Percentiles rank a stretch among this genome's conserved stretches.
Evolutionary conservation across 2,797 vertebrate species (phyloP).

Genomic region (Gallinago nigripennis): DNA sequence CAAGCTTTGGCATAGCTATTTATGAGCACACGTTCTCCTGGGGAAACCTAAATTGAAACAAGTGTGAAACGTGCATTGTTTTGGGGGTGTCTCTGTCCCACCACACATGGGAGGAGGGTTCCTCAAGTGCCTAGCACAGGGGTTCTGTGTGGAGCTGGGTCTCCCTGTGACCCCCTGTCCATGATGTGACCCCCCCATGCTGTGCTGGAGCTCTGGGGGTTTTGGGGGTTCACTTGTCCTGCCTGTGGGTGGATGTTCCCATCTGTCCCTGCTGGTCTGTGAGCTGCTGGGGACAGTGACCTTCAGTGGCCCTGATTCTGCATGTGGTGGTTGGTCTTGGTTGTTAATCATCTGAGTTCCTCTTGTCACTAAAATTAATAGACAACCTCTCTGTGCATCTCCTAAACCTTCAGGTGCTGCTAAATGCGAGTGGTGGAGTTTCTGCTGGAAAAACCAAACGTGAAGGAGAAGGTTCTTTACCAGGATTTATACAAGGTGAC

Average conservation of each 20-base stretch:
- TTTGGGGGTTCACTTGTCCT: fast-evolving
- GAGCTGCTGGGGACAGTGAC: neutral
- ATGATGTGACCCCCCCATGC: neutral
- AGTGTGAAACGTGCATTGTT: neutral
- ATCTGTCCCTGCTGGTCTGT: fast-evolving
- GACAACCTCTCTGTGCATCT: neutral
- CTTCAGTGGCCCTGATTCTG: neutral
- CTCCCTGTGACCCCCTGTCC: neutral
- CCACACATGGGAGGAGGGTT: neutral
- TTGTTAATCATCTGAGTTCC: neutral
- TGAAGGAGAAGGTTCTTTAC: neutral
- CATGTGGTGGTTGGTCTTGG: fast-evolving
- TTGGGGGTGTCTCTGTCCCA: neutral
- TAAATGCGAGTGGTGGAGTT: neutral
- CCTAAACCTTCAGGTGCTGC: fast-evolving
- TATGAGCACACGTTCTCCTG: neutral
- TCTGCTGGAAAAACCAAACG: neutral
- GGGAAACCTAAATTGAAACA: neutral
- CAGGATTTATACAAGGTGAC: neutral
- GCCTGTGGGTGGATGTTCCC: fast-evolving
- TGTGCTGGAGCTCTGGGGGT: neutral
- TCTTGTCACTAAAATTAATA: neutral
- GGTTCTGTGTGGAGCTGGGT: fast-evolving
- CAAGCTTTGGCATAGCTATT: neutral
- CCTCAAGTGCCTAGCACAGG: fast-evolving